Conservation (phyloP, 1,140 invertebrate genomes). For the Microvelia longipes region DNA sequence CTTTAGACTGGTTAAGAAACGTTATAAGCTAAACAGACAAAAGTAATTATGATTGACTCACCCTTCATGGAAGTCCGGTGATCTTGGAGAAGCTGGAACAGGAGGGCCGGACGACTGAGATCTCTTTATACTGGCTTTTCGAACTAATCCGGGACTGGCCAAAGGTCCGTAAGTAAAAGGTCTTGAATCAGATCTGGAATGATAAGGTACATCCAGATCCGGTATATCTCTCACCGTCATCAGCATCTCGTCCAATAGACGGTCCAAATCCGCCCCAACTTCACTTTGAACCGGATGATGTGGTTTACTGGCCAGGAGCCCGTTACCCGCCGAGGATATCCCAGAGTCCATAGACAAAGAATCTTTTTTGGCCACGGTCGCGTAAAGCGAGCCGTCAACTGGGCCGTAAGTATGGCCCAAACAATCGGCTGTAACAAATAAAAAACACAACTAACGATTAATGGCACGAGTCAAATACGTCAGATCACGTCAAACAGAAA, state of each 20-base stretch:
- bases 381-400: constrained; percentile 76
- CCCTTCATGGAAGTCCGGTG: constrained; percentile 34
- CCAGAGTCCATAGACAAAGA: constrained; percentile 72
- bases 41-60: too few species aligned
- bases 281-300: constrained; percentile 26
- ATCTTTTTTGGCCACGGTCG: constrained; percentile 54
- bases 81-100: constrained; percentile 12
- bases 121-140: constrained; percentile 40
- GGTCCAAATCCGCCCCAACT: constrained; percentile 44
- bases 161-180: constrained; percentile 68
- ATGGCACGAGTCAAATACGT: neutral
- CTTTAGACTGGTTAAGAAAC: too few species aligned
- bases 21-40: too few species aligned
- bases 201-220: constrained; percentile 58
- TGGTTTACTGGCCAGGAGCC: constrained; percentile 24
- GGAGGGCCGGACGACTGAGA: neutral
- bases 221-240: constrained; percentile 62
- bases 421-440: constrained; percentile 18
- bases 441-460: neutral
- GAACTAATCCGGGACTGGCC: constrained; percentile 55
- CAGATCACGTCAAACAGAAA: neutral
- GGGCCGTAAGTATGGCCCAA: constrained; percentile 57
- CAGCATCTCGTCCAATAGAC: constrained; percentile 63
- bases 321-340: constrained; percentile 51
- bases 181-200: constrained; percentile 59